Conservation (phyloP, 2,888 invertebrate genomes). For the Chymomyza caudatula region DNA sequence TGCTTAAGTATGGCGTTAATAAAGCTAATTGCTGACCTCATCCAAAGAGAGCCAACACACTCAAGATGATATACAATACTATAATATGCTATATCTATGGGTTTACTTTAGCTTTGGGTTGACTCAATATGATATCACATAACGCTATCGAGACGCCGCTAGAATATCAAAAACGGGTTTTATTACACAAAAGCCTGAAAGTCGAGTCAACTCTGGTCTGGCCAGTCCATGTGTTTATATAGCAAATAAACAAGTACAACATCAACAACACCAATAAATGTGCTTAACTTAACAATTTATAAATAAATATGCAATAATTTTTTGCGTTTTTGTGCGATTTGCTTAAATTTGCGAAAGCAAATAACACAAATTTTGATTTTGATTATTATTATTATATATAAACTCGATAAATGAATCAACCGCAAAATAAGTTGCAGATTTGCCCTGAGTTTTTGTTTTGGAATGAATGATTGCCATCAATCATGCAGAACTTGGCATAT, state of each 20-base stretch:
- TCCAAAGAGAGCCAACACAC: slow-evolving; percentile 13
- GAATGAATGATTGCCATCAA: slow-evolving; percentile 39
- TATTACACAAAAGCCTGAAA: slow-evolving; percentile 35
- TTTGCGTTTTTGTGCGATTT: not conserved
- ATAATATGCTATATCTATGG: not conserved
- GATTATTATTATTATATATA: not conserved
- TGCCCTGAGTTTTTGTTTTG: not conserved
- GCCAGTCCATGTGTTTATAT: not conserved
- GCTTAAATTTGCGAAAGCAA: not conserved
- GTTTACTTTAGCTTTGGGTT: not conserved
- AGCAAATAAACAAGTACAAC: not conserved
- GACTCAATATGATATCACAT: slow-evolving; percentile 47
- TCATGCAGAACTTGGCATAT: slow-evolving; percentile 18
- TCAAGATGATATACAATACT: not conserved
- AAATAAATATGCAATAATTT: slow-evolving; percentile 48
- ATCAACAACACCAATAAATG: slow-evolving; percentile 3
- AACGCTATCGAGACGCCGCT: slow-evolving; percentile 36
- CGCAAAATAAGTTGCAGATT: not conserved
- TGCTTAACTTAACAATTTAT: slow-evolving; percentile 36
- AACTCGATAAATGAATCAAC: not conserved
- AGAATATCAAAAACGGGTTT: slow-evolving; percentile 54
- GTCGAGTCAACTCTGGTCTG: not conserved
- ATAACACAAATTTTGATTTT: slow-evolving; percentile 3
- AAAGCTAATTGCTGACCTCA: slow-evolving; percentile 58
- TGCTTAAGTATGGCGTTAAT: slow-evolving; percentile 52